Conservation (phyloP, 2,113 vertebrate species). For the Callorhinus ursinus region DNA sequence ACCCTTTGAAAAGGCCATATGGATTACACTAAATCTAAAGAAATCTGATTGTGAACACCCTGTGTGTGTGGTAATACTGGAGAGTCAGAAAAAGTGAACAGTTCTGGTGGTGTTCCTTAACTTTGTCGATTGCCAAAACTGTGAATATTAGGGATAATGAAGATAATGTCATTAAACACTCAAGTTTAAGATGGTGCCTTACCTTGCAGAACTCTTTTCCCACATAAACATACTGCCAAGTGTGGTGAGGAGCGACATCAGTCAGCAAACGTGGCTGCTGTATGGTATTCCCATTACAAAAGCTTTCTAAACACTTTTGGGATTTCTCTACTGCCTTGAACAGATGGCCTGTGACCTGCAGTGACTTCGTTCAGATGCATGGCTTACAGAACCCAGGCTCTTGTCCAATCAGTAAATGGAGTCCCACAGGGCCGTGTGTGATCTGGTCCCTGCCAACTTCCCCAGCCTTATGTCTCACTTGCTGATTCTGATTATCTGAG, state of each 20-base stretch:
- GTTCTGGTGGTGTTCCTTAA: neutral
- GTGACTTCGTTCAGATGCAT: neutral
- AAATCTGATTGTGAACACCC: neutral
- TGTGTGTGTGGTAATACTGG: neutral
- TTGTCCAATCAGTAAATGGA: slow-evolving; percentile 10
- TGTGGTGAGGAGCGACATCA: neutral
- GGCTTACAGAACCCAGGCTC: neutral
- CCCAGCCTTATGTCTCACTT: neutral
- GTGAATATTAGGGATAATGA: neutral
- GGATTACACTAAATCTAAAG: neutral
- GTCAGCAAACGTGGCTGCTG: neutral
- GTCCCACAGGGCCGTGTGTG: neutral
- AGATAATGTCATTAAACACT: neutral
- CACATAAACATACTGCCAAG: neutral
- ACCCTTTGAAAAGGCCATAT: neutral
- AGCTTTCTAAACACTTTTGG: neutral
- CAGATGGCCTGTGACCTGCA: slow-evolving; percentile 32
- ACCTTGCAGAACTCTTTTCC: neutral
- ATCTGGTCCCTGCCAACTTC: neutral
- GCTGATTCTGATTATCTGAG: neutral
- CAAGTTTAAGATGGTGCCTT: neutral
- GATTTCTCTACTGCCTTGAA: neutral
- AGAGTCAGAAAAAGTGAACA: neutral
- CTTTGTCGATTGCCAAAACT: neutral
- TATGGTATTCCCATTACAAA: neutral